These are phyloP conservation scores for Drosophila subobscura DNA, from an alignment of 1,140 invertebrate species.

Conservation along the genomic window DNA sequence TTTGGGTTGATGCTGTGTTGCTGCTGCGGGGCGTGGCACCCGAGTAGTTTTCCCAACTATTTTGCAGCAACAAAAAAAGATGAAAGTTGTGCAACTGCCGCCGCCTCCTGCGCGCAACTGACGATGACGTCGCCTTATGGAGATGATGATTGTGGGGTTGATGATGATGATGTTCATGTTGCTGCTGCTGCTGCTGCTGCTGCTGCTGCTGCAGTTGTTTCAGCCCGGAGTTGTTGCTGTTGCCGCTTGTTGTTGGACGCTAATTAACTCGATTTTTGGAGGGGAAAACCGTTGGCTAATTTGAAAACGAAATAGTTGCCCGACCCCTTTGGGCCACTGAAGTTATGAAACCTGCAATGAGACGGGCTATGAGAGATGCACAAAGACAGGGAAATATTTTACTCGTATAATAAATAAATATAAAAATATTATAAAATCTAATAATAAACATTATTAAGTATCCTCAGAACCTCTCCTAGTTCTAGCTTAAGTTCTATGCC, in stretches of 20 bases:
- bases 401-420: neutral
- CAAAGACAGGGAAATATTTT: conserved; percentile 5
- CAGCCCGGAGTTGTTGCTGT: conserved; percentile 39
- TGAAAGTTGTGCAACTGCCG: conserved; percentile 32
- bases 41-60: conserved; percentile 43
- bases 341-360: conserved; percentile 54
- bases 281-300: conserved; percentile 60
- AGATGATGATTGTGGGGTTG: conserved; percentile 1
- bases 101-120: conserved; percentile 1
- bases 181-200: conserved; percentile 22
- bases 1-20: conserved; percentile 2
- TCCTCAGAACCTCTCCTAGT: no score
- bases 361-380: conserved; percentile 25
- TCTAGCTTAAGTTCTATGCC: no score
- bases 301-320: conserved; percentile 61
- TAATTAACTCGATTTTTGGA: conserved; percentile 70
- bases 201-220: conserved; percentile 30
- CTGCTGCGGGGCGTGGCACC: conserved; percentile 9
- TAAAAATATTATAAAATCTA: no score
- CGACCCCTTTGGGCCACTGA: conserved; percentile 24
- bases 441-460: no score
- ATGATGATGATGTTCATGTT: neutral
- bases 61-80: conserved; percentile 29
- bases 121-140: conserved; percentile 17
- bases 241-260: conserved; percentile 35